Evolutionary conservation across 2,113 vertebrate species (phyloP), one percentile per base, ranked within the genome.

Genomic region (Turdus rufiventris): DNA sequence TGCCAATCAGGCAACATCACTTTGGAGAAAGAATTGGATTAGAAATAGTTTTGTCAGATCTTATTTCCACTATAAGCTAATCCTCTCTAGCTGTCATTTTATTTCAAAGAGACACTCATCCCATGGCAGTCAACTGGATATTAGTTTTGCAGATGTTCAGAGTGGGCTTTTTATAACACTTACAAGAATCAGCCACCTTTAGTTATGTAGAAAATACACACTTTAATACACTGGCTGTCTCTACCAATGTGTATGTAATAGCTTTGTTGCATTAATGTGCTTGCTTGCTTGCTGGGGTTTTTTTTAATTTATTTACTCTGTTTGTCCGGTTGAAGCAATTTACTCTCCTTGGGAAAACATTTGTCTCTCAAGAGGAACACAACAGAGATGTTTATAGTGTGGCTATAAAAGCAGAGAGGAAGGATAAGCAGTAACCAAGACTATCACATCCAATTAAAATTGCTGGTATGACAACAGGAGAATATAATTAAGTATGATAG

Each of bases 81-180:
- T 95, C 81, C 54, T 88, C 54, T 75, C 77, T 62, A 85, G 70
- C 57, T 93, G 87, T 93, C 93, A 85, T 91, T 94, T 92, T 62
- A 68, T 89, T 89, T 85, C 38, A 91, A 79, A 79, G 62, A 72
- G n/a, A 63, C 53, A 60, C 43, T 89, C 43, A 88, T 68, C 56
- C 54, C 11, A 5, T 72, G 50, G 34, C 81, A 95, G 50, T 48
- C 77, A 82, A 75, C 3, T 63, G 73, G 68, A 53, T 54, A 57
- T 88, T 75, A 82, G 48, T 76, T 91, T 96, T 80, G 61, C 77
- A 91, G 83, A 72, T 72, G 28, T 63, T 96, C 57, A 60, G 93
- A 96, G 34, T 9, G 19, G 34, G n/a, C 40, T 88, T 88, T 88
- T 93, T 66, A 24, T 77, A 89, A 83, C 33, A 58, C 18, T 36